Percentiles rank a stretch among this genome's conserved stretches.
These are phyloP conservation scores for cattle (Bos taurus) DNA, from an alignment of 2,113 vertebrate species.

Conservation along the genomic window ARS-UCD2.0 NC_037334.1:8620001-8620500, in stretches of 20 bases:
- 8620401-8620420: not conserved
- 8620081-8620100: not conserved
- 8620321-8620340: not conserved
- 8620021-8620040: not conserved
- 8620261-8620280: not conserved
- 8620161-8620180: not conserved
- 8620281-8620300: not conserved
- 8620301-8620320: not conserved
- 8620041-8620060: not conserved
- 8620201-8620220: fast-evolving
- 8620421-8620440: not conserved
- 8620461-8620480: not conserved
- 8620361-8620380: not conserved
- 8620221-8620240: not conserved
- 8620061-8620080: not conserved
- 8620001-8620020: not conserved
- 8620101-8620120: not conserved
- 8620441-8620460: not conserved
- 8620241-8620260: not conserved
- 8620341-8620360: not conserved
- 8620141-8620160: not conserved
- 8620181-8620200: not conserved
- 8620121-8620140: not conserved
- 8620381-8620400: not conserved
- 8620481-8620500: not conserved